phyloP scores from a whole-genome alignment of 2,797 vertebrate genomes.

The Pipistrellus kuhlii region DNA sequence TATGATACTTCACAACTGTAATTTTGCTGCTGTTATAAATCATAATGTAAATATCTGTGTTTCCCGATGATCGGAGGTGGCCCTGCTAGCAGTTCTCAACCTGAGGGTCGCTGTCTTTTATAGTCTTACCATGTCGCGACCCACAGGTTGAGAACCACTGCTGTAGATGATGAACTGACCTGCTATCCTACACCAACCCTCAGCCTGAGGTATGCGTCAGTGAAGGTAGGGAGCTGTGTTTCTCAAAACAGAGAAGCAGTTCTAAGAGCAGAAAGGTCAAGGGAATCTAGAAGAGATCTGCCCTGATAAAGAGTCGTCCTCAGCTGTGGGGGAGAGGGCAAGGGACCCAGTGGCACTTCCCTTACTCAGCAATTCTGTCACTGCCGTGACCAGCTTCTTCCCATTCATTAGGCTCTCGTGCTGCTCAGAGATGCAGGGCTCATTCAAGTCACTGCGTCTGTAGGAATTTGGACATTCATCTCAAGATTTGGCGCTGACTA shows the following conservation, averaged over 20 bases:
- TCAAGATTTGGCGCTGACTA: conserved; percentile 97
- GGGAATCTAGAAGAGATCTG: conserved; percentile 88
- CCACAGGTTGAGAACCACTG: not conserved
- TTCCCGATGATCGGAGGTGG: no score
- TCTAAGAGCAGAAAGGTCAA: conserved; percentile 90
- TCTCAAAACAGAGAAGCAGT: conserved; percentile 87
- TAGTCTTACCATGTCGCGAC: no score
- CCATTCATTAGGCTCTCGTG: conserved; percentile 98
- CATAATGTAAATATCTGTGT: no score
- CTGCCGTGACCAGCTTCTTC: conserved; percentile 94
- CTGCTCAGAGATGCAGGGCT: conserved; percentile 96
- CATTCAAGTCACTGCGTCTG: conserved; percentile 93
- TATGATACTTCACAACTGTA: no score
- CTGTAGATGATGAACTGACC: conserved; percentile 79
- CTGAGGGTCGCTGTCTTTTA: no score
- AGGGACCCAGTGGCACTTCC: conserved; percentile 78
- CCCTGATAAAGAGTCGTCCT: conserved; percentile 87
- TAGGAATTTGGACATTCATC: conserved; percentile 96
- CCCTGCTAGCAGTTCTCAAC: no score
- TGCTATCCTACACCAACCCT: conserved; percentile 80
- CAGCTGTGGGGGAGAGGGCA: conserved; percentile 80
- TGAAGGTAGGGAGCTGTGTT: conserved; percentile 86
- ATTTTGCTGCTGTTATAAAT: no score
- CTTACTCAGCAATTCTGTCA: conserved; percentile 95
- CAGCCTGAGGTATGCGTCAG: conserved; percentile 86